A percentile compares a stretch with the other conserved stretches of the same genome.
Conservation (phyloP, 1,140 invertebrate species). For the Euura lappo region DNA sequence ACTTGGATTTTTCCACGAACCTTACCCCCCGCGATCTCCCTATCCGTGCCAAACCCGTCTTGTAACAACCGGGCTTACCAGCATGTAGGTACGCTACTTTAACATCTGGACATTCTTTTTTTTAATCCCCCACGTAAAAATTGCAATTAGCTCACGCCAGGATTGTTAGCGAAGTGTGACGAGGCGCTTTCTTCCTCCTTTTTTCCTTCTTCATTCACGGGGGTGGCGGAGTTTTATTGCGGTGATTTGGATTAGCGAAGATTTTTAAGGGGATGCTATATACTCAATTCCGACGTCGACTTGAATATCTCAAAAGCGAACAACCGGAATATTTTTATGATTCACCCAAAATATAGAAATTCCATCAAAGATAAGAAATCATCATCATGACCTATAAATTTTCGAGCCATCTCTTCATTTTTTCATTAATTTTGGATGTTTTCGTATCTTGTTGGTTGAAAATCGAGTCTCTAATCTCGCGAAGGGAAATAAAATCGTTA, state of each 20-base stretch:
- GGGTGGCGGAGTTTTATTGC: background rate
- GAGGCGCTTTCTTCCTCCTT: background rate
- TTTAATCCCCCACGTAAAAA: background rate
- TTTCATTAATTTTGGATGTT: too few relatives aligned
- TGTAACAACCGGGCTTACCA: background rate
- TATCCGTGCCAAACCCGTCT: background rate
- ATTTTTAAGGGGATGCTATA: background rate
- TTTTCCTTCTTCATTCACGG: too few relatives aligned
- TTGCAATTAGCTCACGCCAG: background rate
- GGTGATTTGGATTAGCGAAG: background rate
- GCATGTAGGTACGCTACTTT: background rate
- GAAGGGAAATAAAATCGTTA: too few relatives aligned
- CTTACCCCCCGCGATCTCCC: slow-evolving; percentile 3
- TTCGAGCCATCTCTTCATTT: too few relatives aligned
- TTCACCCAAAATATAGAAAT: too few relatives aligned
- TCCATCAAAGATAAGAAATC: too few relatives aligned
- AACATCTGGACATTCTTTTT: background rate
- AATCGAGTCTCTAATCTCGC: too few relatives aligned
- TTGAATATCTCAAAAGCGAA: too few relatives aligned
- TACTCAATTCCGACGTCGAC: too few relatives aligned
- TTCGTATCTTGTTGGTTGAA: too few relatives aligned
- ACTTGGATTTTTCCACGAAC: slow-evolving; percentile 57
- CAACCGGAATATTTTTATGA: too few relatives aligned
- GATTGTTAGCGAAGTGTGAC: slow-evolving; percentile 1
- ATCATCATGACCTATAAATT: too few relatives aligned